These are phyloP conservation scores for Hystrix brachyura DNA, from an alignment of 2,113 vertebrate genomes.

Conservation along the genomic window DNA sequence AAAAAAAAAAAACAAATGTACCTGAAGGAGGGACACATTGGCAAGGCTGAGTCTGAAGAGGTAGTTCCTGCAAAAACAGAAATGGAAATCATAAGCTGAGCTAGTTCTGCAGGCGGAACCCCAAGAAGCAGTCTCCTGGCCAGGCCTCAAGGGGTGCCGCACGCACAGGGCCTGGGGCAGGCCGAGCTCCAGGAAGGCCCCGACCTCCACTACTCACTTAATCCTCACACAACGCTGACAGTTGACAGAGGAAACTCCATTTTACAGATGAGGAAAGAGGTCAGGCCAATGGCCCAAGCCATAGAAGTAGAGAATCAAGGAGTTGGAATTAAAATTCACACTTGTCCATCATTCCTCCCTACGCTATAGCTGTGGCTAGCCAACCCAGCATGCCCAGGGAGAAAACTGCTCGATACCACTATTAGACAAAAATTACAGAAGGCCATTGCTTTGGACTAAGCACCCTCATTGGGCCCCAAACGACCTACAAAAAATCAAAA, in stretches of 20 bases:
- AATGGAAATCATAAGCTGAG: slow-evolving; percentile 69
- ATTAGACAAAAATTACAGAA: background rate
- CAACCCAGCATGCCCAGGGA: background rate
- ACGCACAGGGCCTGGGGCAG: background rate
- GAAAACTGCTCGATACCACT: background rate
- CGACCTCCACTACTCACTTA: background rate
- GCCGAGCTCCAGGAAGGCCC: background rate
- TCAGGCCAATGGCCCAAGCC: background rate
- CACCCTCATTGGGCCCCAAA: background rate
- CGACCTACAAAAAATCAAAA: background rate
- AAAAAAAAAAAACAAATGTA: slow-evolving; percentile 84
- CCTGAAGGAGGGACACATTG: slow-evolving; percentile 97
- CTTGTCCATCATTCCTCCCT: background rate
- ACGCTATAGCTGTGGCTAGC: background rate
- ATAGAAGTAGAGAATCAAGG: background rate
- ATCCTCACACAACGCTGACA: background rate
- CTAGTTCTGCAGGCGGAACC: background rate
- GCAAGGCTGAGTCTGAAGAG: slow-evolving; percentile 98
- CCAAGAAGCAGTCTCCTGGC: background rate
- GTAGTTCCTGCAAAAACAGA: slow-evolving; percentile 94
- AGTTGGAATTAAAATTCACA: background rate
- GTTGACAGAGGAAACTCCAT: background rate
- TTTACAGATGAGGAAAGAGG: background rate
- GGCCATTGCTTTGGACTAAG: background rate
- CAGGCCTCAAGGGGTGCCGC: background rate